Evolutionary conservation across 2,113 vertebrate genomes (phyloP), one percentile per base, ranked within the genome.

Genomic region (Pelecanoides urinatrix): DNA sequence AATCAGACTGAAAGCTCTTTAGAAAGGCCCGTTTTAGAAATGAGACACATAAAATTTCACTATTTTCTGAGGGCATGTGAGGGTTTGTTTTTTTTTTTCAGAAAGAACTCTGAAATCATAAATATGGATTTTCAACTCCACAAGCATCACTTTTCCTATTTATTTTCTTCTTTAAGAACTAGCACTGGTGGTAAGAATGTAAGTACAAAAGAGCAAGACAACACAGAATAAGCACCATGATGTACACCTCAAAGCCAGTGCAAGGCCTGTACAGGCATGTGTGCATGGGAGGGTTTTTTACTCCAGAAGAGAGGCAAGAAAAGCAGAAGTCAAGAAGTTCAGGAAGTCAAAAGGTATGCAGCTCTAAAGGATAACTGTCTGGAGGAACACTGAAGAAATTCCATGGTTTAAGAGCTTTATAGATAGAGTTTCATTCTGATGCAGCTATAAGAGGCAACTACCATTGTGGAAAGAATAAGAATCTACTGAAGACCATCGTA

Each of bases 11-110:
- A 53, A 77, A 92, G 65, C 32, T 81, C 68, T 90, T 62, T 27
- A 66, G 29, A 70, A 90, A 70, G 7, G 5, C 11, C 34, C 11
- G 0, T n/a, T 81, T 38, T 62, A 49, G 10, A 75, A 74, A 45
- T 36, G 0, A n/a, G 13, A 61, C 26, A 17, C 13, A 7, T 3
- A 53, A 14, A 19, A 26, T 55, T 62, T 59, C 1, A 0, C 16
- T 85, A 3, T 63, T 71, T 26, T 78, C 42, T 67, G n/a, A 67
- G 44, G 66, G 4, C 52, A 29, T 1, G 3, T 0, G 1, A 72
- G 22, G 40, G 8, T 40, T 40, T 40, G n/a, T 40, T 40, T 40
- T 40, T 40, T 40, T 40, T 86, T 30, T 72, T 52, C 32, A 72
- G 27, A 29, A 44, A 17, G 16, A 83, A 42, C 13, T 47, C 66